Evolutionary conservation across 2,113 vertebrate genomes (phyloP).

Genomic region (Osmerus mordax): DNA sequence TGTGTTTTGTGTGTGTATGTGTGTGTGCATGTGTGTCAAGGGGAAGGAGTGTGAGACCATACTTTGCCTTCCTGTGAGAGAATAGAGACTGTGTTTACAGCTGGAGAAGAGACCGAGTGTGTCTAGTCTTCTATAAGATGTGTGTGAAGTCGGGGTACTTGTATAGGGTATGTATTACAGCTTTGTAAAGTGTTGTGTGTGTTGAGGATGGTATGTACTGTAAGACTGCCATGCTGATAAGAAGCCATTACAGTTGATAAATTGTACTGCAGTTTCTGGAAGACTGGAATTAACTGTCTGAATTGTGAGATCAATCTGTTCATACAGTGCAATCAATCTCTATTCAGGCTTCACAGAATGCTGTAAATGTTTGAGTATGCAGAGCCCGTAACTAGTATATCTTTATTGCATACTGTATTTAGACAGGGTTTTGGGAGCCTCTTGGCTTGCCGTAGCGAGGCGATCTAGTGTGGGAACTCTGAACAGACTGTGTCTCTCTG

Average conservation of each 20-base stretch:
- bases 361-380: slow-evolving; percentile 2
- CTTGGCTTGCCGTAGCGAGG: neutral
- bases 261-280: slow-evolving; percentile 15
- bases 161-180: slow-evolving; percentile 8
- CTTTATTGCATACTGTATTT: too few species aligned
- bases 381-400: too few species aligned
- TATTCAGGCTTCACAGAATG: slow-evolving; percentile 5
- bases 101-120: slow-evolving; percentile 4
- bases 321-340: slow-evolving; percentile 33
- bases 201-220: neutral
- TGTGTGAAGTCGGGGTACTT: slow-evolving; percentile 21
- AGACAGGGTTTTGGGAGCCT: neutral
- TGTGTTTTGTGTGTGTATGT: neutral
- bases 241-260: slow-evolving; percentile 31
- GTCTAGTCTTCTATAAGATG: neutral
- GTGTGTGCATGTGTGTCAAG: slow-evolving; percentile 2
- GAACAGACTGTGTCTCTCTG: slow-evolving; percentile 3
- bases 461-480: slow-evolving; percentile 29
- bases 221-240: slow-evolving; percentile 24
- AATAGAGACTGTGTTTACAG: neutral
- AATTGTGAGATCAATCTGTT: slow-evolving; percentile 8
- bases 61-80: slow-evolving; percentile 28
- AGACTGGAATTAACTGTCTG: too few species aligned
- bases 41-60: neutral
- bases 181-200: slow-evolving; percentile 18